Percentiles rank a stretch among this genome's conserved stretches.
phyloP scores from a whole-genome alignment of 2,888 invertebrate species.

The Chrysopilus asiliformis region DNA sequence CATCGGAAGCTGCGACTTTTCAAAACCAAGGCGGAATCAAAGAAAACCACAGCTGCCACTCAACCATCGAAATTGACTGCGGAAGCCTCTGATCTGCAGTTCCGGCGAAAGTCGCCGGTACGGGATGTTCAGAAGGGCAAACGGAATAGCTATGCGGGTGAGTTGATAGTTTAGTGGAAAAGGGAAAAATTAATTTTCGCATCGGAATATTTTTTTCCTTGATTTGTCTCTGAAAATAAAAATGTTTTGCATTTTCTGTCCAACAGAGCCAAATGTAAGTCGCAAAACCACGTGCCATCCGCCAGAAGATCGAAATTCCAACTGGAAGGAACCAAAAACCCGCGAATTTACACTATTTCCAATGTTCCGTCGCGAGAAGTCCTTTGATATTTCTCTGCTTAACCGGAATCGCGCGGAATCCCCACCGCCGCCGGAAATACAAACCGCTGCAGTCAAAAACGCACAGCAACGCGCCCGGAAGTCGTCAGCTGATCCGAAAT shows the following conservation, averaged over 20 bases:
- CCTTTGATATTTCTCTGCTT: constrained; percentile 12
- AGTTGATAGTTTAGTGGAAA: too few species aligned
- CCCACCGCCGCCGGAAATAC: constrained; percentile 1
- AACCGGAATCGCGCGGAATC: background rate
- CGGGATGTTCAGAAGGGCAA: too few species aligned
- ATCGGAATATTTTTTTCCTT: too few species aligned
- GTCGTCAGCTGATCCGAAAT: background rate
- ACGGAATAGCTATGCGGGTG: too few species aligned
- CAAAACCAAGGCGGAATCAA: constrained; percentile 60
- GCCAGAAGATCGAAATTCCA: background rate
- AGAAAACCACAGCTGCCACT: constrained; percentile 31
- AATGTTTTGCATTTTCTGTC: too few species aligned
- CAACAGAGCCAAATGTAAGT: too few species aligned
- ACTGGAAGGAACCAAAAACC: constrained; percentile 5
- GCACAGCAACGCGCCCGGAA: background rate
- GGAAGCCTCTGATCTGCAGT: constrained; percentile 11
- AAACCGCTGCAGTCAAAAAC: background rate
- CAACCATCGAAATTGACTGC: constrained; percentile 4
- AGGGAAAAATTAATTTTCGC: too few species aligned
- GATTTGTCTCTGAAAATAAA: too few species aligned
- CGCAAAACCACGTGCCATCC: background rate
- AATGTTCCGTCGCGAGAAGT: constrained; percentile 13
- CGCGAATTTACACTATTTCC: constrained; percentile 5
- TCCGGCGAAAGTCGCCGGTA: background rate
- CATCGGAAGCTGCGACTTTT: constrained; percentile 54